Conservation (phyloP, 2,797 vertebrate genomes). For the Myotis pilosus region DNA sequence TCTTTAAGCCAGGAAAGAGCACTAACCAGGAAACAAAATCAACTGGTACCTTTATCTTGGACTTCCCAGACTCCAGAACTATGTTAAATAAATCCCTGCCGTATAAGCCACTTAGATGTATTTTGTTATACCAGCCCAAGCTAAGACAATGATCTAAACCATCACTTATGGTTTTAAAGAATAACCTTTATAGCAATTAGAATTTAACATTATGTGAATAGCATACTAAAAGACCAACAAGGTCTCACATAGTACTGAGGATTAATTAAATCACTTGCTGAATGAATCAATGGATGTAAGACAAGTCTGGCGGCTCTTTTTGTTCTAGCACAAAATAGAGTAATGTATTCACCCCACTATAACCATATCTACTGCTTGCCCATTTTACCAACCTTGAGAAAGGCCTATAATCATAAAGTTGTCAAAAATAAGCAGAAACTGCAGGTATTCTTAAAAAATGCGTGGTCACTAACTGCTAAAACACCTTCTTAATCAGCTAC, state of each 20-base stretch:
- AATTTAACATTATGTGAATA: neutral
- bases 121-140: neutral
- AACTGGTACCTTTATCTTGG: neutral
- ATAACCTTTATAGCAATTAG: neutral
- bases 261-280: neutral
- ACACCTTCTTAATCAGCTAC: neutral
- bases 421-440: neutral
- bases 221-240: neutral
- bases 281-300: neutral
- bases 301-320: neutral
- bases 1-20: neutral
- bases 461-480: neutral
- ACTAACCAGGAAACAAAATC: neutral
- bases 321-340: neutral
- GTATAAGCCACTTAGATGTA: neutral
- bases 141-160: neutral
- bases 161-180: neutral
- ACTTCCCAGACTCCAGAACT: neutral
- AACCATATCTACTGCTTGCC: neutral
- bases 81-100: neutral
- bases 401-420: neutral
- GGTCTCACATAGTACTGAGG: neutral
- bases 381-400: neutral
- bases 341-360: neutral
- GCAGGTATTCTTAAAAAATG: neutral